phyloP scores from a whole-genome alignment of 2,113 vertebrate species.

The Equus quagga region DNA sequence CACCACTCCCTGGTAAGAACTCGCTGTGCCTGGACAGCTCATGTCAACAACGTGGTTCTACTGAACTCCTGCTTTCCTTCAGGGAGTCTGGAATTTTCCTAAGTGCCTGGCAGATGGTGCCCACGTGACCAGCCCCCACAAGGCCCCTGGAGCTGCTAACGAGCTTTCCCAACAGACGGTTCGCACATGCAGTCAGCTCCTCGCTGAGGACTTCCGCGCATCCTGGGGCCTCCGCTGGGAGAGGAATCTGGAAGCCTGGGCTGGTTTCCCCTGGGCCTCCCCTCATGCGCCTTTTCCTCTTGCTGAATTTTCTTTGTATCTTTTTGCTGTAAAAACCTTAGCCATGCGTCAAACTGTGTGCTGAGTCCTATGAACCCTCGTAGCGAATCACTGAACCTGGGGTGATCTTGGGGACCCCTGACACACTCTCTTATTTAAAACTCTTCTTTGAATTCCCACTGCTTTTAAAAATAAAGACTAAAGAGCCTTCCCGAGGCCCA shows the following conservation, averaged over 20 bases:
- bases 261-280: not conserved
- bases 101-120: not conserved
- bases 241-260: not conserved
- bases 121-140: not conserved
- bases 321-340: not conserved
- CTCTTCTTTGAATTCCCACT: not conserved
- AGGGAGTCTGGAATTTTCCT: not conserved
- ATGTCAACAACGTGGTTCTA: not conserved
- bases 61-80: not conserved
- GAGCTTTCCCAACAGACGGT: no score
- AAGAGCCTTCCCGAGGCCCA: not conserved
- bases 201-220: not conserved
- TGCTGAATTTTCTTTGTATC: not conserved
- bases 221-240: not conserved
- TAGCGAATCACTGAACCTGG: not conserved
- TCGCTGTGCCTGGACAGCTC: not conserved
- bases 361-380: not conserved
- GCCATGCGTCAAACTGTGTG: not conserved
- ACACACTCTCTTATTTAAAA: not conserved
- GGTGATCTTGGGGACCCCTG: not conserved
- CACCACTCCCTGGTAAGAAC: not conserved
- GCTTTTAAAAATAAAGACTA: not conserved
- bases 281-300: not conserved
- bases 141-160: not conserved
- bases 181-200: not conserved